These are phyloP conservation scores for Papio anubis DNA, from an alignment of 2,113 vertebrate species.

Conservation along the genomic window DNA sequence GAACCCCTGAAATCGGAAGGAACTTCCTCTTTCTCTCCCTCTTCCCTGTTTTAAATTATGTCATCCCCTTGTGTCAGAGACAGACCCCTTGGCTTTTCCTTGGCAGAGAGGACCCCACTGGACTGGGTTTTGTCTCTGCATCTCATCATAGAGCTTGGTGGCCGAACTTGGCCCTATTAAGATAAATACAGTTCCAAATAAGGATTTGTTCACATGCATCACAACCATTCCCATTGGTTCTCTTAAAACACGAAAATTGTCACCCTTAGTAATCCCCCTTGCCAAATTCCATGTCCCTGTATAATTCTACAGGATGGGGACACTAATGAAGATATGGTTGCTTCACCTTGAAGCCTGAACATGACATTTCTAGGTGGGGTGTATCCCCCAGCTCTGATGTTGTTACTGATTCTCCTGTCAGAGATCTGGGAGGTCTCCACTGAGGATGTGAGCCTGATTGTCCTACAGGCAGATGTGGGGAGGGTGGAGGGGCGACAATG, in stretches of 20 bases:
- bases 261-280: neutral
- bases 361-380: neutral
- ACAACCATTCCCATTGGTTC: neutral
- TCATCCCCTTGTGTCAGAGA: conserved; percentile 37
- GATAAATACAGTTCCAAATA: neutral
- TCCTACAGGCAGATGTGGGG: neutral
- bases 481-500: accelerated
- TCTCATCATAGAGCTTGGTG: neutral
- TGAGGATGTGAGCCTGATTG: neutral
- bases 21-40: neutral
- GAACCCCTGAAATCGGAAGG: neutral
- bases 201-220: neutral
- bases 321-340: neutral
- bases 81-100: conserved; percentile 65
- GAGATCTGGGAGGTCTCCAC: neutral
- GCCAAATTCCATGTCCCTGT: neutral
- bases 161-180: neutral
- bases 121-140: neutral
- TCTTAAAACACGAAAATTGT: neutral
- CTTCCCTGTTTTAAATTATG: conserved; percentile 45
- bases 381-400: neutral
- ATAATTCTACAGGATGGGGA: neutral
- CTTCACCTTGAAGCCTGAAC: conserved; percentile 20
- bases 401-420: neutral
- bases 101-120: neutral